Conservation (phyloP, 2,888 invertebrate species). For the Pinctada fucata region DNA sequence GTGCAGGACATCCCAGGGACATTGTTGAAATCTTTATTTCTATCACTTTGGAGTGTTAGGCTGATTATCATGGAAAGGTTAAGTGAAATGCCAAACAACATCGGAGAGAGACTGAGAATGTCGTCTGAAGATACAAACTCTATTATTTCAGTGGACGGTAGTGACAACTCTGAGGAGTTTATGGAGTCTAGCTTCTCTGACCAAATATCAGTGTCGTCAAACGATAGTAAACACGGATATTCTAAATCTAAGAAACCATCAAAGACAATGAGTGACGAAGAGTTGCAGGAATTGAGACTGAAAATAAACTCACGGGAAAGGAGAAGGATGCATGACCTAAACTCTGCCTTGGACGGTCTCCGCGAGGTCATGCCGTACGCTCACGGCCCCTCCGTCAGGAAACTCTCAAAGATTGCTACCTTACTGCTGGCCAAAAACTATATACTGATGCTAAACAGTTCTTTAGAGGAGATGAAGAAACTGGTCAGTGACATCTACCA, state of each 20-base stretch:
- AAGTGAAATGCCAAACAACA: not conserved
- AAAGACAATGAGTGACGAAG: constrained; percentile 63
- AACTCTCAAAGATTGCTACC: constrained; percentile 76
- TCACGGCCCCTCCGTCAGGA: constrained; percentile 75
- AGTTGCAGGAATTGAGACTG: constrained; percentile 71
- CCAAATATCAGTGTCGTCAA: not conserved
- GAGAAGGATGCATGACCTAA: constrained; percentile 78
- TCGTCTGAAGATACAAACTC: not conserved
- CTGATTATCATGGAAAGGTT: not conserved
- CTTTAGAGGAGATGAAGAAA: constrained; percentile 76
- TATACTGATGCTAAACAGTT: constrained; percentile 74
- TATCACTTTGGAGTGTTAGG: not conserved
- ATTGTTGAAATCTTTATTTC: not conserved
- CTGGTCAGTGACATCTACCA: constrained; percentile 73
- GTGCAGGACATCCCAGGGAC: not conserved
- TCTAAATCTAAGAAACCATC: not conserved
- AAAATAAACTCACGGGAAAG: constrained; percentile 79
- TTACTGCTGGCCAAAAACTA: constrained; percentile 75
- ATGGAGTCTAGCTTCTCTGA: not conserved
- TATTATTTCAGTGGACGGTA: constrained; percentile 26
- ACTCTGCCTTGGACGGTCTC: constrained; percentile 76
- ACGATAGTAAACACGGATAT: not conserved
- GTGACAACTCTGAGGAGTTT: constrained; percentile 32
- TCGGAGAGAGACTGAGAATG: not conserved
- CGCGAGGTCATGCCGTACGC: constrained; percentile 77